These are phyloP conservation scores for Nycticorax nycticorax DNA, from an alignment of 2,113 vertebrate species.

Conservation along the genomic window DNA sequence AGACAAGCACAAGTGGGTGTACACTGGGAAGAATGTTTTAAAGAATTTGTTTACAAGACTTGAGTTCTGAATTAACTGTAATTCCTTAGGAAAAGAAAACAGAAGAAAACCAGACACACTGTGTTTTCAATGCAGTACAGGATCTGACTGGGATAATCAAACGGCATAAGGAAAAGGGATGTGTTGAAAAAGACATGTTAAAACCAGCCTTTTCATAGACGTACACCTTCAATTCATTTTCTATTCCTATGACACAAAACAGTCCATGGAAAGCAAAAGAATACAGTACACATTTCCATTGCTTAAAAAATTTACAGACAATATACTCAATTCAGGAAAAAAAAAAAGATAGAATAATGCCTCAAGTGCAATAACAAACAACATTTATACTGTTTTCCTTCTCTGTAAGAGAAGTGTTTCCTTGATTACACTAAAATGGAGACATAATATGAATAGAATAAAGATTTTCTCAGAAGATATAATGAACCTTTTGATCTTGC, in stretches of 20 bases:
- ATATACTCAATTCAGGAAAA: not conserved
- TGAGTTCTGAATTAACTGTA: not conserved
- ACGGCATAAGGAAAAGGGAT: not conserved
- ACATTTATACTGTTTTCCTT: not conserved
- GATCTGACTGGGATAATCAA: not conserved
- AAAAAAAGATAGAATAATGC: not conserved
- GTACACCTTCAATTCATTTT: not conserved
- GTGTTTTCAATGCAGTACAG: not conserved
- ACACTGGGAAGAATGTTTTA: not conserved
- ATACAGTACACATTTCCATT: not conserved
- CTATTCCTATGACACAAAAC: not conserved
- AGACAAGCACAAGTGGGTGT: not conserved
- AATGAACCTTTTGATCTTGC: conserved; percentile 35
- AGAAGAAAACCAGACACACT: not conserved
- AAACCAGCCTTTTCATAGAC: not conserved
- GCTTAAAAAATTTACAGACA: not conserved
- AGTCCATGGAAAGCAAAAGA: not conserved
- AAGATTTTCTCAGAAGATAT: not conserved
- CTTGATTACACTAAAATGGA: conserved; percentile 7
- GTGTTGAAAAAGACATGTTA: not conserved
- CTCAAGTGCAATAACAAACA: not conserved
- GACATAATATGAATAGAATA: not conserved
- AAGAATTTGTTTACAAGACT: not conserved
- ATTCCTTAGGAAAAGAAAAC: not conserved
- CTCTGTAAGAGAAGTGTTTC: not conserved